Conservation (phyloP, 2,888 invertebrate species). For the Eurytoma adleriae region DNA sequence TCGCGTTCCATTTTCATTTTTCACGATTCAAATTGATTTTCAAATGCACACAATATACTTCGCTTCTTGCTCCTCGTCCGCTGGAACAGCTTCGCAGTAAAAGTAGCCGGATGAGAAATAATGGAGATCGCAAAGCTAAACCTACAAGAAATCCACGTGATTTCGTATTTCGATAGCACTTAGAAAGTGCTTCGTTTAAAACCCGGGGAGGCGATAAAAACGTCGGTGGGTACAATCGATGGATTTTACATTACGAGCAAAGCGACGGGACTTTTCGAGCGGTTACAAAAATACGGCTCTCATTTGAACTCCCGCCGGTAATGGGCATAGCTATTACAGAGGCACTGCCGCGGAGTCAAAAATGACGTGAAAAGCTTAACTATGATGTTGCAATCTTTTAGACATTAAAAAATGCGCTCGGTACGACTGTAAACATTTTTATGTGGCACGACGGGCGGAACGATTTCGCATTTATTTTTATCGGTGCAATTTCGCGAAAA, state of each 20-base stretch:
- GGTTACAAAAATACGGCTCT: neutral
- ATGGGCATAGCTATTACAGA: neutral
- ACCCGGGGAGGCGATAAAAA: conserved; percentile 29
- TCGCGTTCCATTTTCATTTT: too few species aligned
- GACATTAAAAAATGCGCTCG: too few species aligned
- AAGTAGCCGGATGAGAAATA: too few species aligned
- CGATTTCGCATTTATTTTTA: too few species aligned
- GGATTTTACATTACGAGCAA: conserved; percentile 6
- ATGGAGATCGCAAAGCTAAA: neutral
- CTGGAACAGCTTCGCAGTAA: too few species aligned
- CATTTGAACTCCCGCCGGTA: neutral
- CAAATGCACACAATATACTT: too few species aligned
- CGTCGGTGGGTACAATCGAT: conserved; percentile 18
- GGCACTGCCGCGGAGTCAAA: neutral
- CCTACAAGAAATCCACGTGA: conserved; percentile 5
- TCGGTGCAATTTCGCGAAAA: too few species aligned
- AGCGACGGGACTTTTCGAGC: conserved; percentile 5
- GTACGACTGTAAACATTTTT: too few species aligned
- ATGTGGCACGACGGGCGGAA: too few species aligned
- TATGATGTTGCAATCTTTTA: too few species aligned
- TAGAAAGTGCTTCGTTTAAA: conserved; percentile 31
- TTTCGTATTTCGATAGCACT: conserved; percentile 6
- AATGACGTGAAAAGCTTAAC: neutral
- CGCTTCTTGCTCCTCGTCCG: too few species aligned
- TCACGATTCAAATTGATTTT: too few species aligned